Percentiles rank a stretch among this genome's conserved stretches.
Conservation (phyloP, 2,113 vertebrate species). For the Catharus minimus region DNA sequence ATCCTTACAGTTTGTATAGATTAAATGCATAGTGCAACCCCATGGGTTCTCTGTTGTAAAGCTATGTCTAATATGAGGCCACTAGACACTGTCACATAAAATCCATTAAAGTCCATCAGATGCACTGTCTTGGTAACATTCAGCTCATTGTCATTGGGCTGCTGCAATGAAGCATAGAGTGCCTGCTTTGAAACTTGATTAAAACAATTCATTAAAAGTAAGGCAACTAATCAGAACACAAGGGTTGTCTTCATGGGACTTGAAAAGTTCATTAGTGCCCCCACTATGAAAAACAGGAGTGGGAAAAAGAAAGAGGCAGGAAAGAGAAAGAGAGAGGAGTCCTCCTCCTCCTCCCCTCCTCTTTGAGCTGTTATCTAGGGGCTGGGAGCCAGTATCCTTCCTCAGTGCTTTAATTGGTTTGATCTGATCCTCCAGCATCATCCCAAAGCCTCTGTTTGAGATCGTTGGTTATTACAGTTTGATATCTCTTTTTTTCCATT, state of each 20-base stretch:
- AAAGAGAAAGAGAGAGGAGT: neutral
- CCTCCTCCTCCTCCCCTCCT: neutral
- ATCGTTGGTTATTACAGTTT: neutral
- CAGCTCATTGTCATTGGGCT: constrained; percentile 67
- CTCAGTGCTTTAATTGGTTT: constrained; percentile 7
- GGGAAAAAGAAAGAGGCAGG: constrained; percentile 3
- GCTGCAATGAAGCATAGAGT: constrained; percentile 71
- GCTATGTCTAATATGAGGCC: constrained; percentile 68
- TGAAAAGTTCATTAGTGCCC: constrained; percentile 61
- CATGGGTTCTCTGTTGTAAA: constrained; percentile 67
- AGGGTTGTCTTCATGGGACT: constrained; percentile 60
- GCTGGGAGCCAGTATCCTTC: neutral
- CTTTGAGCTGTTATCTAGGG: neutral
- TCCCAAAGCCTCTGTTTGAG: neutral
- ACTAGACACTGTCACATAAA: constrained; percentile 69
- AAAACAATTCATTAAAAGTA: constrained; percentile 75
- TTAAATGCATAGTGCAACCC: constrained; percentile 67
- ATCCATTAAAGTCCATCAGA: constrained; percentile 73
- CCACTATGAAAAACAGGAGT: neutral
- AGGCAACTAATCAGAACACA: constrained; percentile 59
- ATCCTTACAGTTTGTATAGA: constrained; percentile 60
- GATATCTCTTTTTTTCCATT: neutral
- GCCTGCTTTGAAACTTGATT: constrained; percentile 73
- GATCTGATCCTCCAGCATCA: neutral
- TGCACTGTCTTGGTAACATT: constrained; percentile 66